These are phyloP conservation scores for Diuraphis noxia DNA, from an alignment of 1,140 invertebrate genomes.

Conservation along the genomic window DNA sequence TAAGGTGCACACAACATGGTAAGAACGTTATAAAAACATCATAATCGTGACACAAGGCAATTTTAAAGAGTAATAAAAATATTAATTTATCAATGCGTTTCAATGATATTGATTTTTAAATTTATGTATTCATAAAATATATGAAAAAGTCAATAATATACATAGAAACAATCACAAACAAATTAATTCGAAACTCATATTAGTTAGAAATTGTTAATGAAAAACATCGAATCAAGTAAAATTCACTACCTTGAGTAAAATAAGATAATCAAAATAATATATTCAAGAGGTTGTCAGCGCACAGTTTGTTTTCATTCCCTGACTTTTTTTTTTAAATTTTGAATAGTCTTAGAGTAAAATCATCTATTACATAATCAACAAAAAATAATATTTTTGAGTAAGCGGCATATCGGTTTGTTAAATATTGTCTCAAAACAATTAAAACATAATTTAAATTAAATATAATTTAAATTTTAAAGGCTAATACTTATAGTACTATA, in stretches of 20 bases:
- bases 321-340: no score
- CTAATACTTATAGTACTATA: no score
- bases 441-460: no score
- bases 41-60: background rate
- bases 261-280: background rate
- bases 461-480: no score
- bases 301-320: no score
- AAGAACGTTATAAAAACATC: background rate
- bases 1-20: background rate
- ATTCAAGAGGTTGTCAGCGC: no score
- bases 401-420: no score
- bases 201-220: background rate
- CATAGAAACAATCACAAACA: background rate
- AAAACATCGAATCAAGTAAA: background rate
- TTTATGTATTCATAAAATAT: background rate
- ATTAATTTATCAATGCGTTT: background rate
- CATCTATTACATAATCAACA: no score
- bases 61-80: slow-evolving; percentile 6
- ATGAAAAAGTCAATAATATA: background rate
- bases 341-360: no score
- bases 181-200: background rate
- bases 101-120: background rate
- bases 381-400: no score
- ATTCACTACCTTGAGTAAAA: background rate
- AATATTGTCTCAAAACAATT: no score